Conservation (phyloP, 2,113 vertebrate species). For the Trochalopteron elliotii region DNA sequence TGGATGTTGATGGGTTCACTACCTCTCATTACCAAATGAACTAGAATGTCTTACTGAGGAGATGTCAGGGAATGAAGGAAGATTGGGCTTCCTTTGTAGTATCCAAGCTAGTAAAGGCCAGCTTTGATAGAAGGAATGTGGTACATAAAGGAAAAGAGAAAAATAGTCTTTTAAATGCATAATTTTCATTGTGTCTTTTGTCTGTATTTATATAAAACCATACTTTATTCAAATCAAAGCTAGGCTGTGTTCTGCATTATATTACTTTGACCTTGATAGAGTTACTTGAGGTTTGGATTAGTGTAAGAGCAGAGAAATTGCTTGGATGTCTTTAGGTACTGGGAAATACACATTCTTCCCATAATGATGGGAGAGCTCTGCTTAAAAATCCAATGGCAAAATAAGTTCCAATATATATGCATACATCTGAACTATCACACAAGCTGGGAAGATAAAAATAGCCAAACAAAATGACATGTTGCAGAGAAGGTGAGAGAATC, state of each 20-base stretch:
- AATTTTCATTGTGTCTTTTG: not conserved
- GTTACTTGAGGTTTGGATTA: not conserved
- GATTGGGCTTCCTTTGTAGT: not conserved
- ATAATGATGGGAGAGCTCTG: conserved; percentile 37
- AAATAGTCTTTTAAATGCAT: not conserved
- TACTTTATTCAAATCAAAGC: not conserved
- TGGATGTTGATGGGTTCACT: not conserved
- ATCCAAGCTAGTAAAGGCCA: not conserved
- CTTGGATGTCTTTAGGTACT: conserved; percentile 30
- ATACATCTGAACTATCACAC: conserved; percentile 33
- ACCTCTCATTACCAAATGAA: not conserved
- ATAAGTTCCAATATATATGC: conserved; percentile 66
- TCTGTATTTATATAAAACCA: not conserved
- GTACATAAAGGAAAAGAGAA: not conserved
- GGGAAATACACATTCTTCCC: conserved; percentile 28
- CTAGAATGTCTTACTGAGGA: not conserved
- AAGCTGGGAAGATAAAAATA: conserved; percentile 40
- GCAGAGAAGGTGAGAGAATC: conserved; percentile 33
- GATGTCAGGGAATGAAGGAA: not conserved
- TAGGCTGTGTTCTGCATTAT: conserved; percentile 14
- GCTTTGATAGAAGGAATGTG: not conserved
- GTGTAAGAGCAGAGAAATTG: conserved; percentile 25
- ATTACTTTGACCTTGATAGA: conserved; percentile 50
- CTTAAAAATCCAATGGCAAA: conserved; percentile 58
- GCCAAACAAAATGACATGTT: conserved; percentile 18